phyloP scores from a whole-genome alignment of 1,140 invertebrate genomes.

The Whitmania pigra region DNA sequence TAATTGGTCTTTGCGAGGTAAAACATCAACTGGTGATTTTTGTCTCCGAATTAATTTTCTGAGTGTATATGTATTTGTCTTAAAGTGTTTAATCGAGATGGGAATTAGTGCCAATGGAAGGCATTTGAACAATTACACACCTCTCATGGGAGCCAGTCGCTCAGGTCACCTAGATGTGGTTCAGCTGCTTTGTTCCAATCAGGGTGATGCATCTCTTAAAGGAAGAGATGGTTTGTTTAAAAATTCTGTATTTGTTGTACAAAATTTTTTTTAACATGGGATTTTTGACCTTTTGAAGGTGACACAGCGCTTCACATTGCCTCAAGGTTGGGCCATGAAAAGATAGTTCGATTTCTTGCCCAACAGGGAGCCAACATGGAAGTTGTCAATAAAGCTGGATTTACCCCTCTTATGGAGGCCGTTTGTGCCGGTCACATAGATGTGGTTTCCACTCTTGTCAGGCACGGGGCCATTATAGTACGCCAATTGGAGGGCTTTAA shows the following conservation, averaged over 20 bases:
- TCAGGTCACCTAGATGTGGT: slow-evolving; percentile 97
- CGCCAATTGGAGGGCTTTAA: slow-evolving; percentile 61
- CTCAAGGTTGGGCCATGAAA: background rate
- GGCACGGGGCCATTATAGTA: slow-evolving; percentile 76
- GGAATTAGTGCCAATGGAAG: slow-evolving; percentile 13
- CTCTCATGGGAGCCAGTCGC: slow-evolving; percentile 96
- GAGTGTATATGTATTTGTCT: too few species aligned
- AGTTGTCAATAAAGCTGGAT: slow-evolving; percentile 94
- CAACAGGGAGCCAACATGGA: slow-evolving; percentile 50
- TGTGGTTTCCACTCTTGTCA: slow-evolving; percentile 43
- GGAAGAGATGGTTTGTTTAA: background rate
- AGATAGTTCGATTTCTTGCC: background rate
- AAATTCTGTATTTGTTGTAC: background rate
- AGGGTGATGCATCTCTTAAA: slow-evolving; percentile 90
- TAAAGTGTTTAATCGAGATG: background rate
- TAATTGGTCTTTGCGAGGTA: background rate
- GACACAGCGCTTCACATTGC: slow-evolving; percentile 14
- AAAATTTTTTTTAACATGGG: background rate
- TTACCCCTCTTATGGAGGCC: slow-evolving; percentile 96
- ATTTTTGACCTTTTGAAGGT: slow-evolving; percentile 1
- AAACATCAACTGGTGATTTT: too few species aligned
- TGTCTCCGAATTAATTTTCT: too few species aligned
- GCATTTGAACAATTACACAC: slow-evolving; percentile 49
- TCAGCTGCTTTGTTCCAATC: slow-evolving; percentile 79
- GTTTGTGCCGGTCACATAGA: slow-evolving; percentile 93